These are phyloP conservation scores for Leptobrachium leishanense DNA, from an alignment of 2,113 vertebrate genomes.

Conservation along the genomic window DNA sequence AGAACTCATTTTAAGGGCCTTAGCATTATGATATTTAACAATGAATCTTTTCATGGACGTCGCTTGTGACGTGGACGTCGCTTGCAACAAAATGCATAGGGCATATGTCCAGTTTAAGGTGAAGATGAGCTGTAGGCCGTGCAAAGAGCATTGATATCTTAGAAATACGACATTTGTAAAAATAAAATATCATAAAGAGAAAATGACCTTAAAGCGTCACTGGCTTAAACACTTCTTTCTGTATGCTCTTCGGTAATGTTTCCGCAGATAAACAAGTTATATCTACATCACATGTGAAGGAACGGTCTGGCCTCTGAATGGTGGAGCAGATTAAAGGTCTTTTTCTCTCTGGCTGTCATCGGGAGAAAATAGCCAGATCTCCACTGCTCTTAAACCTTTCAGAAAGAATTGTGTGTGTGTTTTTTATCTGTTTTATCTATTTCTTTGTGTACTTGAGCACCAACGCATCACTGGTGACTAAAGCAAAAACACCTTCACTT, in stretches of 20 bases:
- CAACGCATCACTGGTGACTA: too few relatives aligned
- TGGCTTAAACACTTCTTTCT: neutral
- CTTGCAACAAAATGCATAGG: too few relatives aligned
- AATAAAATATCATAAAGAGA: neutral
- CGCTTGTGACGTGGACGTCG: too few relatives aligned
- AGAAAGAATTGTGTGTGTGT: too few relatives aligned
- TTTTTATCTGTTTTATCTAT: too few relatives aligned
- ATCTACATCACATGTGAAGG: neutral
- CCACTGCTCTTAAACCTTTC: neutral
- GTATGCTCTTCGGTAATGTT: neutral
- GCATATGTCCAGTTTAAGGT: neutral
- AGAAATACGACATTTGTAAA: neutral
- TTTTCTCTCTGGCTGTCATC: neutral
- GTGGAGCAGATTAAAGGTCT: neutral
- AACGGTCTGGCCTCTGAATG: neutral
- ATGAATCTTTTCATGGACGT: too few relatives aligned
- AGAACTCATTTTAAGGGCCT: too few relatives aligned
- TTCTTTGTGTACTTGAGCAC: too few relatives aligned
- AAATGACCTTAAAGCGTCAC: neutral
- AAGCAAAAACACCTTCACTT: too few relatives aligned
- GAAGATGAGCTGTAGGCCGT: neutral
- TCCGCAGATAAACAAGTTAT: neutral
- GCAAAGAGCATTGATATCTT: neutral
- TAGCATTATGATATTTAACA: too few relatives aligned
- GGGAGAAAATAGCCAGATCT: neutral